Conservation (phyloP, 2,797 vertebrate genomes). For the Hypotaenidia okinawae region DNA sequence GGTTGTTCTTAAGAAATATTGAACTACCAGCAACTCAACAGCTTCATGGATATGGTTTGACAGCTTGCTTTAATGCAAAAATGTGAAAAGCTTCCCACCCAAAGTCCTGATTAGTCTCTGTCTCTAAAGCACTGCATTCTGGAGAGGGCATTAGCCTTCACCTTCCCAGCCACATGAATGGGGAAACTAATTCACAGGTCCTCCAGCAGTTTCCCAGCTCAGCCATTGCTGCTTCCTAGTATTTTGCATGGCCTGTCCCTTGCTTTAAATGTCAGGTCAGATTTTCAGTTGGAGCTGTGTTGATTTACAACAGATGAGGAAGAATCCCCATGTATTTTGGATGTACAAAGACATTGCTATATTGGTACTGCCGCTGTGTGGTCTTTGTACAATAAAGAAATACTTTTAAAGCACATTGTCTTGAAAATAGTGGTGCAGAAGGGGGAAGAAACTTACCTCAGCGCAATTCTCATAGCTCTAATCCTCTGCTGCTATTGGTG, state of each 20-base stretch:
- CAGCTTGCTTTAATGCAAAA: slow-evolving; percentile 11
- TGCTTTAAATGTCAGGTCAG: not conserved
- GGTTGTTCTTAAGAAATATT: slow-evolving; percentile 17
- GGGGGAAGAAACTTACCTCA: not conserved
- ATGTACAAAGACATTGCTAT: not conserved
- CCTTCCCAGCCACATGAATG: not conserved
- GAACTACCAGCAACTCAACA: not conserved
- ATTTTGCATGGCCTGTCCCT: not conserved
- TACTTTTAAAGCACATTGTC: not conserved
- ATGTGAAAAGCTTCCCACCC: not conserved
- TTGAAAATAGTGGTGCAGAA: not conserved
- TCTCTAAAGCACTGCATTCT: not conserved
- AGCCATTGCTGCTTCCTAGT: not conserved
- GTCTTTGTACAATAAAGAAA: not conserved
- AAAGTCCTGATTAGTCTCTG: not conserved
- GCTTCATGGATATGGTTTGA: slow-evolving; percentile 8
- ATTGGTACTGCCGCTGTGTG: not conserved
- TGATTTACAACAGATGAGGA: not conserved
- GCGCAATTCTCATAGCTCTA: not conserved
- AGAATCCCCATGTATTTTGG: not conserved
- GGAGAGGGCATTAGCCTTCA: not conserved
- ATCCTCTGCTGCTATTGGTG: not conserved
- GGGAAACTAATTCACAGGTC: not conserved
- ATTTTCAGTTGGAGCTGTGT: not conserved
- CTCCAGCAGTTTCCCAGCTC: not conserved